Evolutionary conservation across 2,888 invertebrate genomes (phyloP), one percentile per base, ranked within the genome.

Genomic region (Branchellion lobata): DNA sequence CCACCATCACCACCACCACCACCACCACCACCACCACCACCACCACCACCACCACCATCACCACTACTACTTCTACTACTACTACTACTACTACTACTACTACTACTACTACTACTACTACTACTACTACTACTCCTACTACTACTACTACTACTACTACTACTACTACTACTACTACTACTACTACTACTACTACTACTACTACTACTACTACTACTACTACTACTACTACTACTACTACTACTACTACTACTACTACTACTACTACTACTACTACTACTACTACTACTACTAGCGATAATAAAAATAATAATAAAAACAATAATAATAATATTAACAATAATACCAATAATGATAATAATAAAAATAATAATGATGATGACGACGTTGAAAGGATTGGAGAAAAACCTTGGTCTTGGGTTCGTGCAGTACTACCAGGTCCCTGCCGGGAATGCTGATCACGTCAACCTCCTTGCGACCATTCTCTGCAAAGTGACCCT

Each of bases 371-470:
- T 18, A 47, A 8, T 18, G 18, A 47, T 47, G 47, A 47, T 47
- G 18, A 14, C 18, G 18, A 18, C 47, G 18, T 8, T 47, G 18
- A 14, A 47, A 14, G 8, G 47, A 47, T 47, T 14, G 11, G 8
- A 14, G 18, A 18, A 47, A 8, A 47, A 47, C 61, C 61, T 57
- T 88, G 21, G 85, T 84, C 84, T 89, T 89, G 21, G 89, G 90
- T 84, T 89, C 89, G 84, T 90, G 90, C 0, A 90, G 87, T 79
- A 90, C 85, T 80, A 89, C 85, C 84, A 86, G 86, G 82, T 89
- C 95, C 88, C 95, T 95, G 85, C 93, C 94, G 73, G 98, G 96
- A 85, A 98, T 94, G 82, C 96, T 96, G 85, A 98, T 93, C 76
- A 99, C 98, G 89, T 97, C 97, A 82, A 96, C 93, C 90, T 97